Evolutionary conservation across 2,888 invertebrate species (phyloP).

Genomic region (Epinotia demarniana): DNA sequence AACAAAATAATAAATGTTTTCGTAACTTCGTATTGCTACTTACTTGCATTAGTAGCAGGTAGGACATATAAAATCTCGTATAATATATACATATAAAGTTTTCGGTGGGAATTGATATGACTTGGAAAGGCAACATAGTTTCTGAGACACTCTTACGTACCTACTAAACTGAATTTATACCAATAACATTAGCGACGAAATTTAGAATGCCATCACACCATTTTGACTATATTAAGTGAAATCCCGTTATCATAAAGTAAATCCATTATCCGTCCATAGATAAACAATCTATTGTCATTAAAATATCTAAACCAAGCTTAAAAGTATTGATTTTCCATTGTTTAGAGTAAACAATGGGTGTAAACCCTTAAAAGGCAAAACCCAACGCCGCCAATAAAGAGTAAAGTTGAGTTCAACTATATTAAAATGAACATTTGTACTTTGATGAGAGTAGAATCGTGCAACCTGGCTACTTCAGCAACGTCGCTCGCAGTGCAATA

Average conservation of each 20-base stretch:
- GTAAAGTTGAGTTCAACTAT: constrained; percentile 58
- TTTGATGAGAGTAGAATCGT: constrained; percentile 57
- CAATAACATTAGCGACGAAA: not conserved
- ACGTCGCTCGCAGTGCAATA: constrained; percentile 16
- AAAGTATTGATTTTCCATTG: constrained; percentile 38
- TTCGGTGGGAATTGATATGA: too few species aligned
- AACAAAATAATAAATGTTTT: too few species aligned
- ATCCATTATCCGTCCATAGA: not conserved
- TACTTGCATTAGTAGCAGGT: too few species aligned
- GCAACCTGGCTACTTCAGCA: constrained; percentile 47
- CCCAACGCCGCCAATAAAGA: constrained; percentile 51
- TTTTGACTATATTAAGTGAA: not conserved
- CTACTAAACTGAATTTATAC: not conserved
- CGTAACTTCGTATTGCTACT: too few species aligned
- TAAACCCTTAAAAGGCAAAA: constrained; percentile 47
- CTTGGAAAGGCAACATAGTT: not conserved
- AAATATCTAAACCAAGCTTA: constrained; percentile 21
- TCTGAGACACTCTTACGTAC: not conserved
- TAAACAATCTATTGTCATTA: constrained; percentile 3
- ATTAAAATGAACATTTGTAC: constrained; percentile 64
- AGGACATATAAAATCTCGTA: too few species aligned
- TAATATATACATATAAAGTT: too few species aligned
- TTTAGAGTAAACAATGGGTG: constrained; percentile 27
- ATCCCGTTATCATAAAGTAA: not conserved
- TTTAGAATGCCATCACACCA: not conserved